These are phyloP conservation scores for Ciona savignyi DNA, from an alignment of 23 tunicate genomes.

Conservation along the genomic window DNA sequence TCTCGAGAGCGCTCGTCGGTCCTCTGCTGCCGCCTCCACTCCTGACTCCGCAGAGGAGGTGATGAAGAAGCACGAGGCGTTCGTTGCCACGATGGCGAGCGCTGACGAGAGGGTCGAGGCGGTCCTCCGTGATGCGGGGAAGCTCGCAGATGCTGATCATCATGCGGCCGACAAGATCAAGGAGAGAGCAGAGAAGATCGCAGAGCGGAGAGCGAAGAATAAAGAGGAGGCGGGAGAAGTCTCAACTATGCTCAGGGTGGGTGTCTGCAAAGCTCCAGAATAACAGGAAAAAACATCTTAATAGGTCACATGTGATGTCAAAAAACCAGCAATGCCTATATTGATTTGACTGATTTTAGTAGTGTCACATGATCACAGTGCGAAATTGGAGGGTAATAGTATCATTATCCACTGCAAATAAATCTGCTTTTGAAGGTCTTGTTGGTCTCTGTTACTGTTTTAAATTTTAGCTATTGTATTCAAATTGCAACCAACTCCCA, in stretches of 20 bases:
- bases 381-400: no score
- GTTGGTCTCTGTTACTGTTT: no score
- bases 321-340: no score
- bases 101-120: conserved; percentile 69
- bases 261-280: not conserved
- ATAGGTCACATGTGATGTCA: no score
- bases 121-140: conserved; percentile 48
- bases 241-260: conserved; percentile 47
- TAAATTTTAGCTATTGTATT: no score
- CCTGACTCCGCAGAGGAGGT: conserved; percentile 77
- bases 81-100: conserved; percentile 71
- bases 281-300: not conserved
- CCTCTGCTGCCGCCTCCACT: conserved; percentile 20
- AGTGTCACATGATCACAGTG: no score
- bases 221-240: conserved; percentile 57
- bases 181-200: conserved; percentile 66
- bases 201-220: conserved; percentile 54
- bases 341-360: no score
- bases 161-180: conserved; percentile 45
- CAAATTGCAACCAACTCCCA: no score
- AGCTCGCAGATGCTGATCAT: conserved; percentile 48
- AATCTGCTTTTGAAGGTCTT: no score
- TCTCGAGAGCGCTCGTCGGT: conserved; percentile 46
- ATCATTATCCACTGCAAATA: no score
- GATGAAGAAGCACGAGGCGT: conserved; percentile 79